Conservation (phyloP, 2,888 invertebrate genomes). For the Zygothrica quintamaculata region DNA sequence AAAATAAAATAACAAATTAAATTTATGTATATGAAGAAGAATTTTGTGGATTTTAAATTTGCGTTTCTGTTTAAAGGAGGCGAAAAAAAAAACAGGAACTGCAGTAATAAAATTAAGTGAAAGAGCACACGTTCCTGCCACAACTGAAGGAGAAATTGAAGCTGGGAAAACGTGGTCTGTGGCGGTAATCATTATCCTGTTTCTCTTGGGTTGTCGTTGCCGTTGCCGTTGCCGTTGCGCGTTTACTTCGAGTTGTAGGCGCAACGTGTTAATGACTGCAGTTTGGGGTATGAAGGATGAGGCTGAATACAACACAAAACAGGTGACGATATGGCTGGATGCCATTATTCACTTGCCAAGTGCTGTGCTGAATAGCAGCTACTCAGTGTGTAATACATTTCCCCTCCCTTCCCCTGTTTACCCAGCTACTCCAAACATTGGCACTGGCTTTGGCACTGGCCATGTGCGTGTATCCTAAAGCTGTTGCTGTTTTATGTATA, state of each 20-base stretch:
- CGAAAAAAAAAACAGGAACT: too few species aligned
- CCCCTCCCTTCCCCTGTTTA: too few species aligned
- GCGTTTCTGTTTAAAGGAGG: constrained; percentile 27
- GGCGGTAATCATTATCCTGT: constrained; percentile 50
- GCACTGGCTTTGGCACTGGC: too few species aligned
- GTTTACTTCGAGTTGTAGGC: constrained; percentile 69
- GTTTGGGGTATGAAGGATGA: background rate
- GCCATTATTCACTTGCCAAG: constrained; percentile 77
- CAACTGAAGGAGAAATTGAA: constrained; percentile 41
- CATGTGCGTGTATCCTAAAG: background rate
- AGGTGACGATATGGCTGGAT: constrained; percentile 65
- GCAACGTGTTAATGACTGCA: constrained; percentile 71
- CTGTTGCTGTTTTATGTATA: background rate
- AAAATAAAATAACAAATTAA: constrained; percentile 7
- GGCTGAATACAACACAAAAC: constrained; percentile 15
- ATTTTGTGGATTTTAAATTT: constrained; percentile 25
- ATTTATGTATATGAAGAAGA: constrained; percentile 11
- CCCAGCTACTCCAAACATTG: too few species aligned
- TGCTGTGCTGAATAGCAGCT: constrained; percentile 46
- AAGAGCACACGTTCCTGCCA: constrained; percentile 20
- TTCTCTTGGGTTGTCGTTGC: constrained; percentile 9
- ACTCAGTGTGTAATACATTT: constrained; percentile 25
- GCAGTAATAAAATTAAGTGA: constrained; percentile 23
- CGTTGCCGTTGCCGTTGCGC: constrained; percentile 13
- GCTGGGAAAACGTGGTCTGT: constrained; percentile 50